Evolutionary conservation across 2,113 vertebrate species (phyloP), one percentile per base, ranked within the genome.

Genomic region (Grammomys surdaster): DNA sequence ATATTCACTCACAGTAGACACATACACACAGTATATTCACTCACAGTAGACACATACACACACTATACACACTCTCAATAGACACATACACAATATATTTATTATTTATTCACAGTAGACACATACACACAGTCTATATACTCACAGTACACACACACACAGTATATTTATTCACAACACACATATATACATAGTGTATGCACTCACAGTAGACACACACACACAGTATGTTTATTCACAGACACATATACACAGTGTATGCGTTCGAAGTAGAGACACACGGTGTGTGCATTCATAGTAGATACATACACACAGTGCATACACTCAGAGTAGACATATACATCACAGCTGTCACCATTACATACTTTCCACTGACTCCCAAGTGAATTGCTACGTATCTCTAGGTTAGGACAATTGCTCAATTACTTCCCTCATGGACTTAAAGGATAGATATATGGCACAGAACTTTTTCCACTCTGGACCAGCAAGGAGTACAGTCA

Each of bases 321-420:
- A 5, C 10, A 80, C 6, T 31, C 31, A 67, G 7, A 33, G 17
- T 36, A 54, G 13, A 78, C 14, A 48, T 1, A 17, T 40, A 63
- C 73, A 73, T 78, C 51, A 31, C 1, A 84, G 48, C 48, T 70
- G 24, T 73, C 63, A 69, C 28, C 20, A 46, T 90, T 70, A 48
- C 24, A 22, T 8, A 24, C n/a, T 65, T 3, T 24, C 0, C 24
- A 28, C 76, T 75, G 60, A 87, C 48, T 14, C 48, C 17, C n/a
- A 70, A 67, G 12, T 70, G 40, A 69, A 75, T 0, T 78, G 36
- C 17, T 92, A 28, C 46, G 84, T 48, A 40, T 69, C 24, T 69
- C 33, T 65, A 87, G 56, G 67, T 94, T 40, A 94, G 85, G 93
- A 76, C 5, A 89, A 73, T 65, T 91, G 56, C 69, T 85, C 56